Evolutionary conservation across 2,888 invertebrate species (phyloP), one percentile per base, ranked within the genome.

Genomic region (Acheta domesticus): DNA sequence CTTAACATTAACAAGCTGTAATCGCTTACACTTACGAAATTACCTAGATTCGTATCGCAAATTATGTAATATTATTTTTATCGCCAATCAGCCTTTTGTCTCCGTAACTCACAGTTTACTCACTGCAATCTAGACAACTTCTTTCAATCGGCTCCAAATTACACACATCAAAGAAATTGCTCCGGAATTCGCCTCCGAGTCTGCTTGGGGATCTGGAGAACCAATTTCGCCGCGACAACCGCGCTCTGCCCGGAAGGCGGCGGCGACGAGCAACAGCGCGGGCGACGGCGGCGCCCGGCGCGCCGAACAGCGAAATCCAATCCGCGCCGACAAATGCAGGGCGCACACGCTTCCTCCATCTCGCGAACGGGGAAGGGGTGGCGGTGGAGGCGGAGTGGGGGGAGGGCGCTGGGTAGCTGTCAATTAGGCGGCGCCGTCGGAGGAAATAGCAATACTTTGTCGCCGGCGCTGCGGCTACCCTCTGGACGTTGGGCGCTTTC

Each of bases 281-380:
- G 62, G 62, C n/a, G 62, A 12, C 62, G 62, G 62, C n/a, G 62
- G 11, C 62, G 16, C 62, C 62, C 62, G 3, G 11, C 4, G 62
- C 16, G 62, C 4, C 62, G 62, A 62, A 62, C 62, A 62, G 62
- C 62, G 62, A 62, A 62, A 62, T 62, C 62, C 62, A 62, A 62
- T 62, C 62, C n/a, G 16, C 14, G n/a, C 4, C 16, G 62, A 62
- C 62, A 62, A 62, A 62, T 62, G n/a, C 62, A 62, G 16, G 62
- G n/a, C 14, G n/a, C 62, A 62, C 62, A 62, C 62, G 62, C n/a
- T 62, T 62, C 62, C 62, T 62, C 62, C 62, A 62, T 62, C 62
- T 62, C 62, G 62, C 16, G 4, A 16, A 4, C 62, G 36, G 36
- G 36, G 36, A 1, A 1, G 36, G 36, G 36, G 36, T 5, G 36